Conservation (phyloP, 2,888 invertebrate species). For the Dioctria linearis region DNA sequence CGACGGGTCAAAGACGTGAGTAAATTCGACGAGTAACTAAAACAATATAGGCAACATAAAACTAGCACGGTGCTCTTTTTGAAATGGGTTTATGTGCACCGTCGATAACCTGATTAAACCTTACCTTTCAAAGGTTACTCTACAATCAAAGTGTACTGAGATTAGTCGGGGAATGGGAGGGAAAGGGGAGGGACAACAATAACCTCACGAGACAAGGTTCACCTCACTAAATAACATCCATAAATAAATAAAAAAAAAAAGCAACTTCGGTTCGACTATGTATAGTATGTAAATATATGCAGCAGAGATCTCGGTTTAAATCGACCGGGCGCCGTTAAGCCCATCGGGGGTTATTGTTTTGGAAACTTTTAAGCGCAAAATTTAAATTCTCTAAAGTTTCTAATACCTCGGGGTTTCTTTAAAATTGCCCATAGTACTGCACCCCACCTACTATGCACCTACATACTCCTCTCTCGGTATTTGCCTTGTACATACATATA, state of each 20-base stretch:
- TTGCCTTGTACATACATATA: too few relatives aligned
- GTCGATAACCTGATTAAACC: slow-evolving; percentile 14
- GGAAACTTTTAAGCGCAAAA: not conserved
- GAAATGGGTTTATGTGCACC: not conserved
- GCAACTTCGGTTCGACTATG: too few relatives aligned
- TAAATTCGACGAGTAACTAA: too few relatives aligned
- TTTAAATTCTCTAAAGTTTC: not conserved
- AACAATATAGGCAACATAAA: not conserved
- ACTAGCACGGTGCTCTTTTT: not conserved
- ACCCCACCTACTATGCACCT: too few relatives aligned
- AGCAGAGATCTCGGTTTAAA: too few relatives aligned
- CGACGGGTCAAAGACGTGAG: slow-evolving; percentile 26
- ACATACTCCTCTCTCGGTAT: too few relatives aligned
- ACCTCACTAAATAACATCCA: too few relatives aligned
- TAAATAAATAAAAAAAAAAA: too few relatives aligned
- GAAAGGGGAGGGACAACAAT: not conserved
- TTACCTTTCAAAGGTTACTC: slow-evolving; percentile 5
- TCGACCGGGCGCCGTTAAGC: not conserved
- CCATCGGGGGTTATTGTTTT: not conserved
- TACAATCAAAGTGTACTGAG: not conserved
- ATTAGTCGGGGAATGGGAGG: not conserved
- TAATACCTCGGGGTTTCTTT: not conserved
- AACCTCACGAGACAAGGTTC: not conserved
- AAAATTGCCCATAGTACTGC: not conserved
- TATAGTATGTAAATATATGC: too few relatives aligned